Conservation (phyloP, 2,888 invertebrate genomes). For the Imbricaverruca yamaguchii region DNA sequence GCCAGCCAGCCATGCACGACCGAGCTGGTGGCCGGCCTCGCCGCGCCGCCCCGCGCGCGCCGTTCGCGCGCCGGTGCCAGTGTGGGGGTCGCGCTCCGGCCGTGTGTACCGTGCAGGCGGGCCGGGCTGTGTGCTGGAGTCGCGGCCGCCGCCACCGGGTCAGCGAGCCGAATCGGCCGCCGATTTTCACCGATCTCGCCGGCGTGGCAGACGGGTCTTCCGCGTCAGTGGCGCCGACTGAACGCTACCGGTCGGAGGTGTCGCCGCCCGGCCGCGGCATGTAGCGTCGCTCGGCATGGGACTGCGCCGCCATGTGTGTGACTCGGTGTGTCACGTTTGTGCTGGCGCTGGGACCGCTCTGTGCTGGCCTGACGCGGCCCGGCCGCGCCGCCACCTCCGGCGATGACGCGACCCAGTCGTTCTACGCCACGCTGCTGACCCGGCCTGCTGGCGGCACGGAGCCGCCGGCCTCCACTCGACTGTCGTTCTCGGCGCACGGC, state of each 20-base stretch:
- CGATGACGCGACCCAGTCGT: neutral
- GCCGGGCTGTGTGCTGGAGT: neutral
- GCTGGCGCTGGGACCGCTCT: neutral
- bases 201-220: neutral
- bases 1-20: constrained; percentile 9
- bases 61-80: neutral
- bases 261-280: neutral
- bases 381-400: neutral
- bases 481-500: neutral
- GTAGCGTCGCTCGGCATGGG: neutral
- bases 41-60: neutral
- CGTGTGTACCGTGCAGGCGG: neutral
- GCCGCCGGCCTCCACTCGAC: neutral
- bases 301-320: neutral
- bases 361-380: neutral
- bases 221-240: neutral
- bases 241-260: neutral
- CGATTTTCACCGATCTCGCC: neutral
- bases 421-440: neutral
- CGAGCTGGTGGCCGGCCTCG: neutral
- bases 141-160: too few relatives aligned
- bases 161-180: neutral
- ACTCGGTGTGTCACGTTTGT: neutral
- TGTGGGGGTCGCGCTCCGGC: neutral
- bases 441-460: neutral